A percentile compares a stretch with the other conserved stretches of the same genome.
Conservation (phyloP, 2,888 invertebrate species). For the Cylloceria caligata region DNA sequence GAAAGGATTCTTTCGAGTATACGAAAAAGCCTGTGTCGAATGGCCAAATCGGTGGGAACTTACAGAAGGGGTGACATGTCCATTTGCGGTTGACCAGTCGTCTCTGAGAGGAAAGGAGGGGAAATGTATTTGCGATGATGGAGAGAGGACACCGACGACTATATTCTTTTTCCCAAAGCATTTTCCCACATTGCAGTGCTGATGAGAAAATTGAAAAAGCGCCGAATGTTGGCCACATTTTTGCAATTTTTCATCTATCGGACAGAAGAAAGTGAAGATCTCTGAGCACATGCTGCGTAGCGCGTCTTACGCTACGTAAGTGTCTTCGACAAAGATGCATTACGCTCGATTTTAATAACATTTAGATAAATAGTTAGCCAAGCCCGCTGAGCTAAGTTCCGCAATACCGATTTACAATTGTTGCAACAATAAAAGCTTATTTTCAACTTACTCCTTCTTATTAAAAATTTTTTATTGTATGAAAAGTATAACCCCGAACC, state of each 20-base stretch:
- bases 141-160: constrained; percentile 29
- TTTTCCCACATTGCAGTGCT: constrained; percentile 15
- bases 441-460: too few species aligned
- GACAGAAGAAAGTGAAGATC: neutral
- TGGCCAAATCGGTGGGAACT: constrained; percentile 78
- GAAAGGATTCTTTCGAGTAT: constrained; percentile 61
- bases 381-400: too few species aligned
- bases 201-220: constrained; percentile 37
- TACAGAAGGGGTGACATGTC: constrained; percentile 83
- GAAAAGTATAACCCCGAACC: too few species aligned
- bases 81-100: constrained; percentile 84
- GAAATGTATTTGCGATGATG: constrained; percentile 46
- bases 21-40: constrained; percentile 65
- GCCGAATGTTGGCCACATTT: constrained; percentile 24
- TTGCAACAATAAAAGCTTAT: too few species aligned
- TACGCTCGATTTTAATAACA: too few species aligned
- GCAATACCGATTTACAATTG: too few species aligned
- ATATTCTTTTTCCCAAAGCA: constrained; percentile 7
- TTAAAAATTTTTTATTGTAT: too few species aligned
- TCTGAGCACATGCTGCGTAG: neutral
- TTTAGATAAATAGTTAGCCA: too few species aligned
- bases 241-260: constrained; percentile 26
- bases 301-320: neutral
- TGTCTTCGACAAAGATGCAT: too few species aligned
- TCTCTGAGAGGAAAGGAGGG: constrained; percentile 67